Percentiles rank a stretch among this genome's conserved stretches.
These are phyloP conservation scores for Xylocopa sonorina DNA, from an alignment of 1,140 invertebrate genomes.

Conservation along the genomic window DNA sequence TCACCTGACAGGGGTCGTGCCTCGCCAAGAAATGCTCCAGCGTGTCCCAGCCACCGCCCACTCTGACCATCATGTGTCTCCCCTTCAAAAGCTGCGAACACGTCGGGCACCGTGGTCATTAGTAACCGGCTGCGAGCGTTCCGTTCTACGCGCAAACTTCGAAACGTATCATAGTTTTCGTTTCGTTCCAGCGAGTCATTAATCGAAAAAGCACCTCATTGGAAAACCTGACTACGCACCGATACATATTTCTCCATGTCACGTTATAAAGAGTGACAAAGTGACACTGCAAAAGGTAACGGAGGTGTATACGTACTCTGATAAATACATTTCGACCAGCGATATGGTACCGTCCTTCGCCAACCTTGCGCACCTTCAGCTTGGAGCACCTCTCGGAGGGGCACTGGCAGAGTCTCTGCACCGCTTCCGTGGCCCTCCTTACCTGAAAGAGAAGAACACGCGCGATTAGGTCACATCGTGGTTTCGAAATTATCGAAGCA, in stretches of 20 bases:
- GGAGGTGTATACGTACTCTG: slow-evolving; percentile 70
- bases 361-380: slow-evolving; percentile 89
- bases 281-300: too few relatives aligned
- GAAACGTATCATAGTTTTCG: not conserved
- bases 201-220: too few relatives aligned
- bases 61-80: slow-evolving; percentile 95
- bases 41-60: slow-evolving; percentile 96
- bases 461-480: not conserved
- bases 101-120: slow-evolving; percentile 36
- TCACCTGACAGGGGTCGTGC: slow-evolving; percentile 94
- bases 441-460: slow-evolving; percentile 84
- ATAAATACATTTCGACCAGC: slow-evolving; percentile 90
- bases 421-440: slow-evolving; percentile 86
- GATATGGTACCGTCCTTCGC: slow-evolving; percentile 91
- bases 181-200: too few relatives aligned
- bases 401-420: slow-evolving; percentile 87
- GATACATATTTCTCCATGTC: too few relatives aligned
- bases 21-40: slow-evolving; percentile 94
- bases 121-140: not conserved
- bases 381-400: slow-evolving; percentile 87
- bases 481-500: not conserved
- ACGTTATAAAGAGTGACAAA: too few relatives aligned
- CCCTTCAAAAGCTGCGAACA: slow-evolving; percentile 89
- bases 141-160: not conserved
- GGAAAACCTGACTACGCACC: too few relatives aligned